Percentiles rank a stretch among this genome's conserved stretches.
Conservation (phyloP, 2,797 vertebrate genomes). For the Lepilemur septentrionalis region DNA sequence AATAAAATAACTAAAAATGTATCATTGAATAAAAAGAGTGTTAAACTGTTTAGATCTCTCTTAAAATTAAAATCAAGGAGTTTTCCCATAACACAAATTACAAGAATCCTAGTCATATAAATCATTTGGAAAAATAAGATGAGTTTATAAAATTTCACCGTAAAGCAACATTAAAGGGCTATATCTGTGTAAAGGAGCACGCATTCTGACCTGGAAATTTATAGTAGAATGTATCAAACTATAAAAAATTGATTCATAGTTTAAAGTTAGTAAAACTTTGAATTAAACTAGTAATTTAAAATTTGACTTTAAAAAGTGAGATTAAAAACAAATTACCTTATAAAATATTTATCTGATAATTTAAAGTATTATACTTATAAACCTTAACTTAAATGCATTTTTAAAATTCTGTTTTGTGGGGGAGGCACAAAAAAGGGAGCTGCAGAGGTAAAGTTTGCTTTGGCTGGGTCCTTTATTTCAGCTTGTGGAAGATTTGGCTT, state of each 20-base stretch:
- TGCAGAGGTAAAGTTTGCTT: conserved; percentile 34
- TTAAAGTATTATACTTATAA: conserved; percentile 39
- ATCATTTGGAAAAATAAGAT: conserved; percentile 36
- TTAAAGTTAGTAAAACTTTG: conserved; percentile 55
- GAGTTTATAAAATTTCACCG: conserved; percentile 36
- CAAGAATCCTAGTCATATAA: conserved; percentile 1
- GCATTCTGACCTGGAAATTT: conserved; percentile 42
- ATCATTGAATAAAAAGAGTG: not conserved
- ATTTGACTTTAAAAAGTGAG: conserved; percentile 43
- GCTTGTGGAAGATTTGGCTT: not conserved
- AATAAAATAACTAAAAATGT: not conserved
- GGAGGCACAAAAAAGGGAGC: not conserved
- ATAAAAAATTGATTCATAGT: not conserved
- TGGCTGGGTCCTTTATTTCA: conserved; percentile 17
- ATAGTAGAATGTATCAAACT: conserved; percentile 17
- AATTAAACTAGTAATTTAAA: conserved; percentile 50
- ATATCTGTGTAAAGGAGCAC: not conserved
- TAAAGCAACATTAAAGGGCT: conserved; percentile 4
- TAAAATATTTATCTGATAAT: not conserved
- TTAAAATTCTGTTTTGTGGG: conserved; percentile 6
- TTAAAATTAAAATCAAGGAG: conserved; percentile 38
- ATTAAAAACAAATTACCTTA: not conserved
- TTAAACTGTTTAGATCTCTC: conserved; percentile 14
- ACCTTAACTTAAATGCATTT: conserved; percentile 7
- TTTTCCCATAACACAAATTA: conserved; percentile 44